Evolutionary conservation across 92 coral and sea anemone genomes (phyloP).

Genomic region (Porites divaricata): DNA sequence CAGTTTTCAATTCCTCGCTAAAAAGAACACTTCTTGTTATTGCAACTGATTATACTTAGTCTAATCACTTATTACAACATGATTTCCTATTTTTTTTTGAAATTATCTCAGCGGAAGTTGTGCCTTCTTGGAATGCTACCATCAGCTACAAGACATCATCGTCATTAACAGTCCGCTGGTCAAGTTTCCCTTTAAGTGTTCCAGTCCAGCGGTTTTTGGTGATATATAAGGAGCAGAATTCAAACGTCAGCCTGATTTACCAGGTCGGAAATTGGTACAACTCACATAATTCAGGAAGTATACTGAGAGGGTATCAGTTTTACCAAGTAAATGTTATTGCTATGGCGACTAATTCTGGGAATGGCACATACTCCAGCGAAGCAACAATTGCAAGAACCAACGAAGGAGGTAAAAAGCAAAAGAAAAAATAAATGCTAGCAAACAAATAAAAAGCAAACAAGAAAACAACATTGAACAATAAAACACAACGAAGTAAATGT

Average conservation of each 20-base stretch:
- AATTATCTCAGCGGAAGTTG: neutral
- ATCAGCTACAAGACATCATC: neutral
- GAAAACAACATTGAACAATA: no score
- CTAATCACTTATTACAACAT: no score
- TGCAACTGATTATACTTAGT: no score
- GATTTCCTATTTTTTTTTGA: no score
- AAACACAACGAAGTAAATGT: no score
- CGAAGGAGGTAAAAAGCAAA: neutral
- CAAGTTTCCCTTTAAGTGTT: neutral
- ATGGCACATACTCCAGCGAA: slow-evolving; percentile 11
- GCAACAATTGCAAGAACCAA: neutral
- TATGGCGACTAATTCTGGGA: neutral
- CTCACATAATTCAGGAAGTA: neutral
- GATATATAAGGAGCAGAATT: neutral
- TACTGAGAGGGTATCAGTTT: neutral
- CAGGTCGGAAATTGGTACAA: neutral
- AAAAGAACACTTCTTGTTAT: no score
- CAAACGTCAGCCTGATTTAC: slow-evolving; percentile 4
- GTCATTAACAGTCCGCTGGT: neutral
- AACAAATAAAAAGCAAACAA: no score
- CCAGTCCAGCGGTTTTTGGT: neutral
- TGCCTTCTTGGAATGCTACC: slow-evolving; percentile 3
- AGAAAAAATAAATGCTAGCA: neutral
- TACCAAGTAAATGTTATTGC: slow-evolving; percentile 9
- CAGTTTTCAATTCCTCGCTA: no score